These are phyloP conservation scores for Drosophila pallidifrons DNA, from an alignment of 1,140 invertebrate genomes.

Conservation along the genomic window DNA sequence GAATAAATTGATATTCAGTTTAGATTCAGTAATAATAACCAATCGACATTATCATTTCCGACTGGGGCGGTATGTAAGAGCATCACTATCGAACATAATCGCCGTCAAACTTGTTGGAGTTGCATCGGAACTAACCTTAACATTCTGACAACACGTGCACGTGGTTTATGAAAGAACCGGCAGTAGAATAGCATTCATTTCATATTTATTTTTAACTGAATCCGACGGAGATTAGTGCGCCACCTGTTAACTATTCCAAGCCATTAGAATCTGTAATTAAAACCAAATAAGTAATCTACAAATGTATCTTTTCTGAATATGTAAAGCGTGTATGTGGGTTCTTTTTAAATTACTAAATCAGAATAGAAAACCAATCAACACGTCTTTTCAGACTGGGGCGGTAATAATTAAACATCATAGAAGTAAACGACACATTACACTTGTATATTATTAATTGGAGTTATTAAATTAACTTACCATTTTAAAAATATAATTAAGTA, in stretches of 20 bases:
- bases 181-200: too few species aligned
- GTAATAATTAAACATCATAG: constrained; percentile 87
- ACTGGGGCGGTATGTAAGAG: constrained; percentile 63
- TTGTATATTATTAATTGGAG: constrained; percentile 76
- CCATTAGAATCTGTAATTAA: constrained; percentile 17
- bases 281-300: background rate
- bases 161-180: background rate
- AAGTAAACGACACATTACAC: constrained; percentile 85
- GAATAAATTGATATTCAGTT: background rate
- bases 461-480: constrained; percentile 88
- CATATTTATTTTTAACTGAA: background rate
- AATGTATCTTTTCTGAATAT: background rate
- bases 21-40: constrained; percentile 45
- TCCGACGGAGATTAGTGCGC: background rate
- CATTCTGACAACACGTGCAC: constrained; percentile 9
- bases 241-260: background rate
- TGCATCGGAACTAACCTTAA: constrained; percentile 41
- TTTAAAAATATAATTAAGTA: background rate
- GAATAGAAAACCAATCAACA: constrained; percentile 73
- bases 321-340: constrained; percentile 12
- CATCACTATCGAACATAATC: constrained; percentile 40
- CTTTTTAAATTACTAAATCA: constrained; percentile 37
- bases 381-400: constrained; percentile 78
- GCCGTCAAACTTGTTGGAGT: background rate
- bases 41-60: constrained; percentile 55